phyloP scores from a whole-genome alignment of 2,113 vertebrate genomes.

The Pipa parva region DNA sequence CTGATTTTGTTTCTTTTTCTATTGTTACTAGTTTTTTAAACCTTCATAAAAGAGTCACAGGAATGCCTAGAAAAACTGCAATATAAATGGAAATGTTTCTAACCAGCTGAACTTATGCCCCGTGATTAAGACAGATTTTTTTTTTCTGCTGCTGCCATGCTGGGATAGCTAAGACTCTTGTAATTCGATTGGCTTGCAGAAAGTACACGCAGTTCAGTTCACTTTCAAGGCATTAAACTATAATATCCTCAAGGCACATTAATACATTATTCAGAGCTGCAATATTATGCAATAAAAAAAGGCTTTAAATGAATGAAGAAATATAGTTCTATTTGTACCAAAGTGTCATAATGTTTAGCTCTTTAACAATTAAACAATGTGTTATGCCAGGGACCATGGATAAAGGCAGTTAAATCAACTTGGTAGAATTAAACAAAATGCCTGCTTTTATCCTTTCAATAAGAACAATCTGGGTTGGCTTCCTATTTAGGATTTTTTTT shows the following conservation, averaged over 20 bases:
- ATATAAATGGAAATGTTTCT: conserved; percentile 49
- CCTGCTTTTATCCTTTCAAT: conserved; percentile 5
- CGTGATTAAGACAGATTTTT: conserved; percentile 51
- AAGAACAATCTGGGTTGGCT: background rate
- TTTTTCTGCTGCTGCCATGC: conserved; percentile 32
- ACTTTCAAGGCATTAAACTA: conserved; percentile 38
- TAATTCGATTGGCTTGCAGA: conserved; percentile 46
- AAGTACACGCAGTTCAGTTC: conserved; percentile 32
- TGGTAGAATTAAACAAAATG: background rate
- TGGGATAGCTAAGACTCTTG: conserved; percentile 44
- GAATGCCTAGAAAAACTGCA: conserved; percentile 49
- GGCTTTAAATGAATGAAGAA: conserved; percentile 45
- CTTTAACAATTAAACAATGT: conserved; percentile 23
- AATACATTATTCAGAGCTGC: conserved; percentile 45
- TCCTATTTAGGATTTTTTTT: background rate
- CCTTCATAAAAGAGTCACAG: background rate
- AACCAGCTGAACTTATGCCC: conserved; percentile 45
- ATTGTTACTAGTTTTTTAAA: no score
- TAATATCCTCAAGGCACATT: conserved; percentile 47
- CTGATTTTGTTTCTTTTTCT: no score
- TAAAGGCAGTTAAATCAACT: background rate
- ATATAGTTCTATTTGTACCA: conserved; percentile 18
- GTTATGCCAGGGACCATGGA: background rate
- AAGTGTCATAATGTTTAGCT: conserved; percentile 17
- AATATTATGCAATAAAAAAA: conserved; percentile 42